These are phyloP conservation scores for Erpobdella octoculata DNA, from an alignment of 2,888 invertebrate species.

Conservation along the genomic window DNA sequence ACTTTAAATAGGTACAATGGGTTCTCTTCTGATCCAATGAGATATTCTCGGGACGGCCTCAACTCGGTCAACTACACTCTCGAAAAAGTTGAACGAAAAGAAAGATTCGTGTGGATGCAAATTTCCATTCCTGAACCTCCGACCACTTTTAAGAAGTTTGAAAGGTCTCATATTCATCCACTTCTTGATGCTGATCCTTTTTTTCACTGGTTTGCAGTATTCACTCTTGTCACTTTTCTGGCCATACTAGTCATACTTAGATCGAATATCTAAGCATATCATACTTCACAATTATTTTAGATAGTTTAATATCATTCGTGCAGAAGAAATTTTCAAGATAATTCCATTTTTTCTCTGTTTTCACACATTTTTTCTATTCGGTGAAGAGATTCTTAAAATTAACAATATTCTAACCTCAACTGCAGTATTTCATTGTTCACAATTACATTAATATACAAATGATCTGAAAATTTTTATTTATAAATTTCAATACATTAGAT, in stretches of 20 bases:
- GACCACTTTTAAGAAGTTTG: background rate
- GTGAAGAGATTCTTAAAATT: too few relatives aligned
- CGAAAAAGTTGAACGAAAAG: background rate
- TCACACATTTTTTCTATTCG: too few relatives aligned
- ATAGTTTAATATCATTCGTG: too few relatives aligned
- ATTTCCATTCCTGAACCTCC: conserved; percentile 1
- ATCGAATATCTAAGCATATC: background rate
- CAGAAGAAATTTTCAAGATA: too few relatives aligned
- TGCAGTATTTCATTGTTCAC: too few relatives aligned
- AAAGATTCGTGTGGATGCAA: background rate
- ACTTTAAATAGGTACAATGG: background rate
- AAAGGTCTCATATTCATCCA: background rate
- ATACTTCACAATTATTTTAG: background rate
- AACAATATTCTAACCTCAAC: too few relatives aligned
- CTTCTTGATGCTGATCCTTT: background rate
- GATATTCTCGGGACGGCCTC: conserved; percentile 17
- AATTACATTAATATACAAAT: too few relatives aligned
- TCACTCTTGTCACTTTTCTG: background rate
- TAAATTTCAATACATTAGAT: too few relatives aligned
- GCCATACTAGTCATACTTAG: background rate
- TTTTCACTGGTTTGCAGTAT: background rate
- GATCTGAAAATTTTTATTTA: too few relatives aligned
- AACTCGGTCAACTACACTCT: conserved; percentile 13
- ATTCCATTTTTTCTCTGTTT: too few relatives aligned
- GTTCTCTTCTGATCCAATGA: background rate